Evolutionary conservation across 2,888 invertebrate species (phyloP).

Genomic region (Himalopsyche tibetana): DNA sequence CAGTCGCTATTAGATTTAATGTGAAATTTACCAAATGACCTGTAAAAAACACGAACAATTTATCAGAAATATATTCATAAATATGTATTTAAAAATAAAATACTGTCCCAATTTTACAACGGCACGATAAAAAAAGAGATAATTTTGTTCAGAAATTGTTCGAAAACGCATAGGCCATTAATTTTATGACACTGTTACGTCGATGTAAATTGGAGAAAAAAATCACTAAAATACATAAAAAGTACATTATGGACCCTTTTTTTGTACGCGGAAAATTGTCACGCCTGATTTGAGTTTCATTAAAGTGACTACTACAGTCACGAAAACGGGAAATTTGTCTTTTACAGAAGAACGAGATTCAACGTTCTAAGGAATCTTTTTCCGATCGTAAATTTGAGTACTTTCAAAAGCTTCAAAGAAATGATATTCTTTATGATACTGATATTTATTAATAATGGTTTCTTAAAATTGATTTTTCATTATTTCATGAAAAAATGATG

Average conservation of each 20-base stretch:
- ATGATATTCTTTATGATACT: too few relatives aligned
- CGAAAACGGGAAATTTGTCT: background rate
- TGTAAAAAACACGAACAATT: slow-evolving; percentile 27
- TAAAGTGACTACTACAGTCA: background rate
- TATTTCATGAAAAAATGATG: too few relatives aligned
- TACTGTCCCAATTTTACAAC: slow-evolving; percentile 36
- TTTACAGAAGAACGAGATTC: slow-evolving; percentile 25
- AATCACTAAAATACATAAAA: slow-evolving; percentile 42
- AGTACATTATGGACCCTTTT: slow-evolving; percentile 1
- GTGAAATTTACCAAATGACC: slow-evolving; percentile 6
- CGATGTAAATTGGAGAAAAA: slow-evolving; percentile 31
- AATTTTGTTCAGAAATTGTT: slow-evolving; percentile 34
- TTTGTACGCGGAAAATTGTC: slow-evolving; percentile 26
- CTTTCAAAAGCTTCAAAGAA: background rate
- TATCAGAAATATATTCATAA: slow-evolving; percentile 44
- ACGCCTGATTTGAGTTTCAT: slow-evolving; percentile 35
- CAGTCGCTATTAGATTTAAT: background rate
- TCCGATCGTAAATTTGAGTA: slow-evolving; percentile 36
- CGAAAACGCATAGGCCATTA: slow-evolving; percentile 58
- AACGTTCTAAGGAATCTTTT: background rate
- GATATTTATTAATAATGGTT: too few relatives aligned
- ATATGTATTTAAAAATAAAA: slow-evolving; percentile 45
- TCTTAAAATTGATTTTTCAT: too few relatives aligned
- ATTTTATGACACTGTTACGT: slow-evolving; percentile 55
- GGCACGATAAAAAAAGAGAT: slow-evolving; percentile 28